Base-by-base conservation (phyloP, 2,797 vertebrate genomes). In the Denticeps clupeoides region DNA sequence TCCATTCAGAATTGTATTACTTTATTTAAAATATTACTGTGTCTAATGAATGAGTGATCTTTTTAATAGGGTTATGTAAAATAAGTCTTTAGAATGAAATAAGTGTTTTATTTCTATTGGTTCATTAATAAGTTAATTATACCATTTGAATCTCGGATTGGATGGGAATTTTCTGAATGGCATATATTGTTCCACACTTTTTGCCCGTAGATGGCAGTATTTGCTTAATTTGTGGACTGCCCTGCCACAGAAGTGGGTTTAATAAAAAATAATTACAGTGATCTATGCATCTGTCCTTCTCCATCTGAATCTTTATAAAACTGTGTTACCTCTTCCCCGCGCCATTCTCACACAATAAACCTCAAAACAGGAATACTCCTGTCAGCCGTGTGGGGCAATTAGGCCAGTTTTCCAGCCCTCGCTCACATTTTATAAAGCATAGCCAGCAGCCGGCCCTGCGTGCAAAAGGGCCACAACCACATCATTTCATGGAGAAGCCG, bases 231-330 rank as follows among this genome's bases (percentile, higher is more conserved):
- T 73, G 44, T 53, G 28, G 63, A 58, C 58, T 29, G 7, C 41
- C 55, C 41, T 41, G 48, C 55, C 59, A 38, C 56, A 56, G 58
- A 68, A 65, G 63, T 60, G 27, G 75, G 66, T 72, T 75, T 82
- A 81, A 82, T 82, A 79, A 78, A 82, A 74, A 79, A 79, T 77
- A 68, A 82, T 83, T 81, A 73, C 62, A 77, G 73, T 74, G 79
- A 82, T 80, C 67, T 78, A 82, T 82, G 79, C 67, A 72, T 78
- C 74, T 74, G 80, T 82, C 77, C 78, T 69, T 83, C 65, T 80
- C 72, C 63, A 75, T 80, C 75, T 74, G 71, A 74, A 79, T 80
- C 68, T 74, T 73, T 29, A 49, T 43, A 44, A 55, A 63, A 49
- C 46, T 28, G 47, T 56, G 63, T 46, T 56, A 51, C 43, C 22